These are phyloP conservation scores for Xiphorhynchus elegans DNA, from an alignment of 2,113 vertebrate species.

Conservation along the genomic window DNA sequence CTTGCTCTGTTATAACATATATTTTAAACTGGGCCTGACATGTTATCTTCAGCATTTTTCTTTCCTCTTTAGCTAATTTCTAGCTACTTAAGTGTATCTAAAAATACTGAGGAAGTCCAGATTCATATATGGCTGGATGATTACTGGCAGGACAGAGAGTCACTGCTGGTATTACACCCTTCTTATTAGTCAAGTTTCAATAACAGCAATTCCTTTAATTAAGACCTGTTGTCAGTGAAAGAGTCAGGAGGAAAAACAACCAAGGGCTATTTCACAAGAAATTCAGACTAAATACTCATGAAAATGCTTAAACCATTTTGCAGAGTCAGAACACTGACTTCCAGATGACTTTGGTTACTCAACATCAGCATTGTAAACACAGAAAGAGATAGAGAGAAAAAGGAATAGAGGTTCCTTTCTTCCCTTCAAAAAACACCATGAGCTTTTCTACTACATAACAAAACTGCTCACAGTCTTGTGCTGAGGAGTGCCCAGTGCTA, in stretches of 20 bases:
- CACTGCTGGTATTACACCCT: background rate
- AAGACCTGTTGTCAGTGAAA: background rate
- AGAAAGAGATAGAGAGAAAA: background rate
- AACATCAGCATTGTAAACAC: background rate
- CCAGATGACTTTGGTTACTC: background rate
- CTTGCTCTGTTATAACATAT: background rate
- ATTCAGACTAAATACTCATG: background rate
- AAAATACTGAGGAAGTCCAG: background rate
- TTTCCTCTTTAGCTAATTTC: background rate
- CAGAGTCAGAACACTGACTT: background rate
- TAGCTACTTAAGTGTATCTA: background rate
- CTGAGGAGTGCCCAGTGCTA: accelerated
- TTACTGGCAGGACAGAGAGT: background rate
- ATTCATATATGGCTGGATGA: background rate
- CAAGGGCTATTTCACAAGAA: background rate
- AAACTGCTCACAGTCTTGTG: background rate
- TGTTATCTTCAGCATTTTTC: background rate
- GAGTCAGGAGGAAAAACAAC: background rate
- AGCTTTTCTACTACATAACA: background rate
- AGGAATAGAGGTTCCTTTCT: background rate
- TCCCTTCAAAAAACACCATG: background rate
- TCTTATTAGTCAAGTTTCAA: background rate
- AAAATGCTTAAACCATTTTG: background rate
- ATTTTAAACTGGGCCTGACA: background rate
- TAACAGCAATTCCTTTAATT: background rate